Evolutionary conservation across 2,888 invertebrate genomes (phyloP), one percentile per base, ranked within the genome.

Genomic region (Archips crataeganus): DNA sequence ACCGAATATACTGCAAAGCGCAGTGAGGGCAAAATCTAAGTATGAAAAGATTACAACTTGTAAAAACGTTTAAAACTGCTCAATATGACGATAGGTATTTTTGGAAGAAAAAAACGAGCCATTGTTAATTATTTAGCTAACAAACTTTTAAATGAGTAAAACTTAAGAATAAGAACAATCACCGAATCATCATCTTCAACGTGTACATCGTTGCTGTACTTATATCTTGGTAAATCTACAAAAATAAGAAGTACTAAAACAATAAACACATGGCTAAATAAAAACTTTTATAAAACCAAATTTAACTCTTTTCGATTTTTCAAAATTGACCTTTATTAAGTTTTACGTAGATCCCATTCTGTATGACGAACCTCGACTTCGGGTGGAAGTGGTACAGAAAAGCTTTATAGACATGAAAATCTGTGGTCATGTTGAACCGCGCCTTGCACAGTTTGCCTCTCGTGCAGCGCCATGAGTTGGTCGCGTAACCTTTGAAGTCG

Each of bases 371-470:
- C 2, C 75, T 72, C 0, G 82, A 78, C 1, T 79, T 79, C 8
- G 67, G 73, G 36, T 84, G 84, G 9, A 77, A 76, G 69, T 87
- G 87, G 0, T 76, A 71, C 3, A 80, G 71, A 62, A 69, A 45
- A n/a, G 69, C 59, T 23, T n/a, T 74, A 45, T 59, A 57, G 23
- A 72, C n/a, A 34, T 6, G 5, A 3, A 49, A 64, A 4, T 63
- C 49, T 23, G 34, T 32, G 6, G 57, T 63, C 51, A 73, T 68
- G n/a, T 57, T 73, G 47, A 73, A 68, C 8, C 67, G 32, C 2
- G 72, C 72, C 49, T 68, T 73, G 57, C 72, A 73, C 9, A 39
- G n/a, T 39, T 68, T 73, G 1, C 72, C 72, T 57, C 59, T 73
- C 0, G 72, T 73, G 57, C 72, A 72, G n/a, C 72, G 61, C 36